Base-by-base conservation (phyloP, 2,113 vertebrate genomes). In the Plestiodon gilberti region DNA sequence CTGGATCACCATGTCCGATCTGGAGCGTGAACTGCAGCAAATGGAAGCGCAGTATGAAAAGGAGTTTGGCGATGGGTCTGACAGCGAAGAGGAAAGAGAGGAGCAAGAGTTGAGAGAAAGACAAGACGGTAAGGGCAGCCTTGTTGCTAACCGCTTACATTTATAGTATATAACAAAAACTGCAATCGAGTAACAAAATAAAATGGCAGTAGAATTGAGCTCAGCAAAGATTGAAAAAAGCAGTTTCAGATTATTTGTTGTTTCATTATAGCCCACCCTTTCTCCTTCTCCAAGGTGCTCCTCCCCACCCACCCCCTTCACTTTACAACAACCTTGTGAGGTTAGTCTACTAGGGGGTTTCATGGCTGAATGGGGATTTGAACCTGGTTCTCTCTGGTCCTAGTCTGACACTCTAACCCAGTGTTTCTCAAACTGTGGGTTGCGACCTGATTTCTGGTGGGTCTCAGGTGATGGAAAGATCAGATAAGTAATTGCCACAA, bases 41-140 rank as follows among this genome's bases (percentile, higher is more conserved):
- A 99, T 99, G 86, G 99, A 99, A 91, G 98, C 98, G 2, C 97
- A 96, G 76, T 99, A 99, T 0, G 98, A 98, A 64, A 95, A 98
- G 91, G 97, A 99, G 94, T 99, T 99, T 93, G 98, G 97, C 89
- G 98, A 99, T 48, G 97, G 96, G 10, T 97, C 97, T 0, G 97
- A 95, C 52, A 96, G 93, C 1, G 97, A 97, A 30, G 96, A 95
- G 13, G 96, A 97, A 14, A 62, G 92, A 1, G 95, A 96, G 48
- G 93, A 95, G 2, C 94, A 91, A 3, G 92, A 96, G 59, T 95
- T 90, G 30, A 91, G 89, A 88, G 96, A 93, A 20, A 90, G 61
- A n/a, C 6, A 52, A 0, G 87, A 96, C 86, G 96, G 96, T 95
- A 90, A 94, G 25, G 30, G 40, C 30, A 67, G 8, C 30, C 10